These are phyloP conservation scores for Hirudo medicinalis DNA, from an alignment of 1,140 invertebrate genomes.

Conservation along the genomic window DNA sequence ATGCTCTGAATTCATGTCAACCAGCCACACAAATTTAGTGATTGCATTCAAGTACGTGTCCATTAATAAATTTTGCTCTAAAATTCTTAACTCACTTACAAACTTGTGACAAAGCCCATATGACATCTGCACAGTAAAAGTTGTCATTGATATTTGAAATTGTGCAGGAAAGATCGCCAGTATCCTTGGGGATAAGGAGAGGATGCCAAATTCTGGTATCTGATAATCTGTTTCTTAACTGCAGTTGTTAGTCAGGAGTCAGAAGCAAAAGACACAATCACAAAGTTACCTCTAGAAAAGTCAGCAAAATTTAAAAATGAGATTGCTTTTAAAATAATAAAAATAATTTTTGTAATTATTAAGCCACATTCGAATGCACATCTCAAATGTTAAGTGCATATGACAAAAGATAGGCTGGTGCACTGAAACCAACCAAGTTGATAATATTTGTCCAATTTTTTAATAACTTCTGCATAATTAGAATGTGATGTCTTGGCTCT, in stretches of 20 bases:
- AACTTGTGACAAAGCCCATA: slow-evolving; percentile 90
- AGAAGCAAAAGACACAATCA: neutral
- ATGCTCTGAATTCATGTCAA: neutral
- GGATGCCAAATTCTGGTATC: slow-evolving; percentile 82
- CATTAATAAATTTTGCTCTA: neutral
- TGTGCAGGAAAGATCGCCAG: slow-evolving; percentile 47
- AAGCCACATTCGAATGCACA: too few relatives aligned
- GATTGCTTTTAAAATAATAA: neutral
- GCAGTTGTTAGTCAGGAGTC: too few relatives aligned
- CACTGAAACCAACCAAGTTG: slow-evolving; percentile 9
- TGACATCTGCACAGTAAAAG: slow-evolving; percentile 84
- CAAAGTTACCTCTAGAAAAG: neutral
- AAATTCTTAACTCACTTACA: slow-evolving; percentile 56
- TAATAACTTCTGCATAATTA: slow-evolving; percentile 10
- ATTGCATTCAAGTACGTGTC: too few relatives aligned
- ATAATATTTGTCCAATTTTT: slow-evolving; percentile 16
- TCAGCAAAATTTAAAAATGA: neutral
- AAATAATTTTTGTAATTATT: neutral
- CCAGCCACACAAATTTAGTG: too few relatives aligned
- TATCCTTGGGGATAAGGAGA: slow-evolving; percentile 84
- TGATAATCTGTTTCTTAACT: slow-evolving; percentile 84
- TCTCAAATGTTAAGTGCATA: neutral
- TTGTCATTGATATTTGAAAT: slow-evolving; percentile 82
- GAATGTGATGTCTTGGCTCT: slow-evolving; percentile 12
- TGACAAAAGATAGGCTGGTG: too few relatives aligned